Evolutionary conservation across 2,888 invertebrate species (phyloP).

Genomic region (Sphinx pinastri): DNA sequence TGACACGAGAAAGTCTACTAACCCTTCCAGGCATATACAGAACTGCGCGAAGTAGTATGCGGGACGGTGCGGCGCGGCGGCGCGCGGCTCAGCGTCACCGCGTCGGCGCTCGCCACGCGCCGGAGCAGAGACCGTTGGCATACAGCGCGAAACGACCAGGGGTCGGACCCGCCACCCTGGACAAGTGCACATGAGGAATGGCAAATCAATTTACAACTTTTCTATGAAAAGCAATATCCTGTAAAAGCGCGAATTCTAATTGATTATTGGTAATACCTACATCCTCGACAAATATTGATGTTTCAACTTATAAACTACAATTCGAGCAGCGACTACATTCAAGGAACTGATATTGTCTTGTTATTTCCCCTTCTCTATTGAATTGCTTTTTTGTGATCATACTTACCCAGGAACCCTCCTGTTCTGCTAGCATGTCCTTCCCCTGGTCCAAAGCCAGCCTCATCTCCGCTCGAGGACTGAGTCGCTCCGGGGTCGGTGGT

Average conservation of each 20-base stretch:
- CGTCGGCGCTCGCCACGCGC: conserved; percentile 80
- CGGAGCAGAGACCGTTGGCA: conserved; percentile 77
- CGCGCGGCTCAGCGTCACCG: conserved; percentile 76
- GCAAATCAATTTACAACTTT: no score
- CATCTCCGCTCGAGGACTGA: conserved; percentile 88
- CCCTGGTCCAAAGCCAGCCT: conserved; percentile 84
- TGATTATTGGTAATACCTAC: no score
- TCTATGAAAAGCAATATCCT: no score
- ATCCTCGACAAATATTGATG: no score
- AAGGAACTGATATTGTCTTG: no score
- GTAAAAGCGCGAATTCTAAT: no score
- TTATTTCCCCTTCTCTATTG: no score
- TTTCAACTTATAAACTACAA: no score
- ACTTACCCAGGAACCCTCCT: conserved; percentile 75
- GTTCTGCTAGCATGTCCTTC: conserved; percentile 80
- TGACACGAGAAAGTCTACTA: conserved; percentile 29
- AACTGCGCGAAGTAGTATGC: conserved; percentile 87
- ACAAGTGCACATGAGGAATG: background rate
- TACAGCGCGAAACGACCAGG: conserved; percentile 82
- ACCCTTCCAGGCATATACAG: conserved; percentile 87
- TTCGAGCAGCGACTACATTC: no score
- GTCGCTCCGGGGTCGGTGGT: conserved; percentile 71
- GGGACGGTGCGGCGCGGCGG: conserved; percentile 77
- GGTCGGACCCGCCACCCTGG: conserved; percentile 82
- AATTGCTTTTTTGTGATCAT: background rate